Evolutionary conservation across 2,888 invertebrate species (phyloP).

Genomic region (Bugulina stolonifera): DNA sequence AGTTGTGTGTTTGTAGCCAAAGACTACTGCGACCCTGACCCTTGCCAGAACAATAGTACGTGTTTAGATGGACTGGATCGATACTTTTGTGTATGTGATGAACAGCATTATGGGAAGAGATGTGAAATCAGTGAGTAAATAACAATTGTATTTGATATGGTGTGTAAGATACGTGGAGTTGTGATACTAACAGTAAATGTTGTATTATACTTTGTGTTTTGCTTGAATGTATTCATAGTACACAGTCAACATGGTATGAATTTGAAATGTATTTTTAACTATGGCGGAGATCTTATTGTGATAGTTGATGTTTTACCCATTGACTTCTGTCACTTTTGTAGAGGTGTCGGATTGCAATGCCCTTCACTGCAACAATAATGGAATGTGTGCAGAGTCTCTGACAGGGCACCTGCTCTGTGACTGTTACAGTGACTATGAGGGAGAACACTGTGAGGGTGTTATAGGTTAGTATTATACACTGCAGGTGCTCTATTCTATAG

Average conservation of each 20-base stretch:
- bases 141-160: no score
- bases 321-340: no score
- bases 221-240: no score
- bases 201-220: no score
- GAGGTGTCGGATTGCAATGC: not conserved
- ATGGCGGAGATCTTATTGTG: no score
- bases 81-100: conserved; percentile 14
- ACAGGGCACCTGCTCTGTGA: not conserved
- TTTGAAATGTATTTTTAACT: no score
- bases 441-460: not conserved
- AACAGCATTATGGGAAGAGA: not conserved
- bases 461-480: not conserved
- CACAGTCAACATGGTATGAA: no score
- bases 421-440: not conserved
- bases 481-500: no score
- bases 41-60: not conserved
- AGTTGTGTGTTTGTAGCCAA: no score
- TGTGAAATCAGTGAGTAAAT: conserved; percentile 15
- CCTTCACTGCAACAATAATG: not conserved
- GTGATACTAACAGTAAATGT: no score
- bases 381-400: not conserved
- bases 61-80: conserved; percentile 17
- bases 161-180: no score
- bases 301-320: no score
- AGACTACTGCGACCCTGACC: not conserved